These are phyloP conservation scores for Neomonachus schauinslandi DNA, from an alignment of 2,113 vertebrate species.

Conservation along the genomic window DNA sequence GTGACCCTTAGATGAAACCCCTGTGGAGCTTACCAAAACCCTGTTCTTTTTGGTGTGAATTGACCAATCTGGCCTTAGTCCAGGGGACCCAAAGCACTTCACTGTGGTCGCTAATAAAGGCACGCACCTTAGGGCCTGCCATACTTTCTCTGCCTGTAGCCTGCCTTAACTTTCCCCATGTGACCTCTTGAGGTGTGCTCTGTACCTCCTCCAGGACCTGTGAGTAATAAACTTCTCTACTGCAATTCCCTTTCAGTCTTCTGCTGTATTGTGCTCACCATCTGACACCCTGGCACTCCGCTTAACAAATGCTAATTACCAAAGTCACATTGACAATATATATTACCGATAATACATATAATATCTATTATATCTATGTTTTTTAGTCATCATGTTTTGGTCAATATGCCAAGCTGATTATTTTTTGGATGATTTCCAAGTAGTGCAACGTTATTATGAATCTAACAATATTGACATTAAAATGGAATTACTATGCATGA, in stretches of 20 bases:
- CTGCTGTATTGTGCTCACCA: background rate
- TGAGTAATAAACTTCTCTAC: background rate
- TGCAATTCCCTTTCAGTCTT: background rate
- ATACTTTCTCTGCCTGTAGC: background rate
- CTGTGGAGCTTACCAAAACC: background rate
- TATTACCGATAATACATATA: background rate
- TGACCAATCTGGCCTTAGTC: background rate
- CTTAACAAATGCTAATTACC: background rate
- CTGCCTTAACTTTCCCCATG: background rate
- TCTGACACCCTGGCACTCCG: background rate
- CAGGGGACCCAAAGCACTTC: background rate
- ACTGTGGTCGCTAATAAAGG: background rate
- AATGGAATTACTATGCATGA: background rate
- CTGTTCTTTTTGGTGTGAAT: background rate
- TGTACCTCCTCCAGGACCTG: background rate
- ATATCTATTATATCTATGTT: background rate
- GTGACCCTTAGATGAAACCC: background rate
- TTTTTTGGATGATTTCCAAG: conserved; percentile 48
- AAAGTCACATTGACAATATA: background rate
- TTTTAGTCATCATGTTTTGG: background rate
- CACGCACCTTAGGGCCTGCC: background rate
- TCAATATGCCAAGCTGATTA: conserved; percentile 7
- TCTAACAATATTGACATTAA: background rate
- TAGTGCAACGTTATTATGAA: background rate
- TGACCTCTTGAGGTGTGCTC: background rate